Evolutionary conservation across 2,797 vertebrate species (phyloP).

Genomic region (Myripristis murdjan): DNA sequence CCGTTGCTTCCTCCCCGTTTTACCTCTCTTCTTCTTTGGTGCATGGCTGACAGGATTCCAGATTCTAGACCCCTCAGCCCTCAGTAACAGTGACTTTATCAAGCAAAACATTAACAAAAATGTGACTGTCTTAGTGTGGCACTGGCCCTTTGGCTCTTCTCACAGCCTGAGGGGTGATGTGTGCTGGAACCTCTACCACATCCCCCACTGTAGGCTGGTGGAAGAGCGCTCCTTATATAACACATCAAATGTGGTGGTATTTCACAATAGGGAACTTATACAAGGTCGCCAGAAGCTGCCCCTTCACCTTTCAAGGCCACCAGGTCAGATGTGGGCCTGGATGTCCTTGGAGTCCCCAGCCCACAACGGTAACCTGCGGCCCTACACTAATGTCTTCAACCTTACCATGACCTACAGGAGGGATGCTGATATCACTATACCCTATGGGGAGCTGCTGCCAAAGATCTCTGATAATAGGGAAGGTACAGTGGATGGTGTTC

Average conservation of each 20-base stretch:
- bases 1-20: slow-evolving; percentile 21
- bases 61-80: background rate
- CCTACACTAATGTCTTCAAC: slow-evolving; percentile 88
- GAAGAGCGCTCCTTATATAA: slow-evolving; percentile 71
- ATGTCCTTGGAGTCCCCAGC: slow-evolving; percentile 90
- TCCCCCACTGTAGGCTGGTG: slow-evolving; percentile 84
- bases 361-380: slow-evolving; percentile 73
- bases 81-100: background rate
- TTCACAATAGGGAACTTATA: slow-evolving; percentile 88
- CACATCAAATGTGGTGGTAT: slow-evolving; percentile 88
- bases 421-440: slow-evolving; percentile 90
- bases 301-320: slow-evolving; percentile 66
- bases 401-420: slow-evolving; percentile 92
- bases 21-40: slow-evolving; percentile 22
- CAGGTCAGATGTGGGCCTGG: slow-evolving; percentile 93
- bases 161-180: slow-evolving; percentile 72
- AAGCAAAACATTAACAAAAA: background rate
- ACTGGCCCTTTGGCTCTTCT: slow-evolving; percentile 87
- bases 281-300: slow-evolving; percentile 70
- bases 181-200: slow-evolving; percentile 79
- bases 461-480: slow-evolving; percentile 13
- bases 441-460: slow-evolving; percentile 88
- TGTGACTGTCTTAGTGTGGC: slow-evolving; percentile 89
- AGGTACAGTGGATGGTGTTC: slow-evolving; percentile 29
- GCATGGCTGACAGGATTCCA: background rate